These are phyloP conservation scores for Venturia canescens DNA, from an alignment of 1,140 invertebrate species.

Conservation along the genomic window DNA sequence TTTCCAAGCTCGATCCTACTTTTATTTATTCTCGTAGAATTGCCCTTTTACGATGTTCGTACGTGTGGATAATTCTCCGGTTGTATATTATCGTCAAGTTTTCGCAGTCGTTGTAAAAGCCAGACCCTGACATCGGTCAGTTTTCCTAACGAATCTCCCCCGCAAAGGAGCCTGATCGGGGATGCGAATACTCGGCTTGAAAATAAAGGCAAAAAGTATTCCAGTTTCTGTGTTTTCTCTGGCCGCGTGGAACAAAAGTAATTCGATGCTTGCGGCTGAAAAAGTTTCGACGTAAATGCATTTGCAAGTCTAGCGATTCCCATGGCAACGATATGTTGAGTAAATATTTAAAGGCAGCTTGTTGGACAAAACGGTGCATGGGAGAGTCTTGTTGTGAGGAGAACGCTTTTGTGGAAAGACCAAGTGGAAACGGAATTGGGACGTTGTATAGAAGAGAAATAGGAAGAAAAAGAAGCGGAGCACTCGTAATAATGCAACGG, in stretches of 20 bases:
- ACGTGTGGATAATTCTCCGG: background rate
- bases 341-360: constrained; percentile 64
- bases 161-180: background rate
- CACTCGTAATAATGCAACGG: constrained; percentile 27
- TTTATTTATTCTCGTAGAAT: background rate
- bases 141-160: background rate
- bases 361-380: constrained; percentile 2
- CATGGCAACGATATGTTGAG: constrained; percentile 74
- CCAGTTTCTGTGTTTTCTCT: background rate
- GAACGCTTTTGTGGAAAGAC: background rate
- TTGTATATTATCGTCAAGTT: background rate
- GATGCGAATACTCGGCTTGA: too few species aligned
- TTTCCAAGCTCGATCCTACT: background rate
- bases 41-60: background rate
- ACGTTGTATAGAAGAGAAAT: background rate
- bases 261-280: too few species aligned
- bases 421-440: constrained; percentile 19
- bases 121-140: background rate
- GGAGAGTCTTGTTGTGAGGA: background rate
- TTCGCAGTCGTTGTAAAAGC: constrained; percentile 32
- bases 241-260: too few species aligned
- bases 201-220: too few species aligned
- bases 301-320: constrained; percentile 57
- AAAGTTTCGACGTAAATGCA: too few species aligned
- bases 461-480: background rate